phyloP scores from a whole-genome alignment of 2,888 invertebrate species.

The Deilephila elpenor region DNA sequence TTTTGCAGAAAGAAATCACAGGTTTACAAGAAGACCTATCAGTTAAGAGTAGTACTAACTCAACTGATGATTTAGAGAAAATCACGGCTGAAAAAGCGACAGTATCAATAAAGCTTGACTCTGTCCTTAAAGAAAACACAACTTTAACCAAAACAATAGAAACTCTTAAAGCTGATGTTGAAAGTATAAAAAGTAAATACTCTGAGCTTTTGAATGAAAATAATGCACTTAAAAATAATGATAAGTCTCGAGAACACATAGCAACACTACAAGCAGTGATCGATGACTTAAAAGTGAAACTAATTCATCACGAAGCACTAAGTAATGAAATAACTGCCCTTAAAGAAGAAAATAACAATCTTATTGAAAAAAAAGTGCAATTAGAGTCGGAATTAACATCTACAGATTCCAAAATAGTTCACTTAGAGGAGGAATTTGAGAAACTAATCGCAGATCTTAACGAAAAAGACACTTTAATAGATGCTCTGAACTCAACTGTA shows the following conservation, averaged over 20 bases:
- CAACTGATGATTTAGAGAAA: constrained; percentile 43
- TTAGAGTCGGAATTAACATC: constrained; percentile 63
- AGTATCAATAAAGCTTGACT: constrained; percentile 47
- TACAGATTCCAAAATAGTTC: constrained; percentile 64
- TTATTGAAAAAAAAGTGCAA: constrained; percentile 55
- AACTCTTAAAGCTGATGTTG: constrained; percentile 48
- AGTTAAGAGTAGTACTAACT: constrained; percentile 32
- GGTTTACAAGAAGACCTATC: constrained; percentile 44
- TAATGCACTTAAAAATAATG: constrained; percentile 49
- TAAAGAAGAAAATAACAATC: constrained; percentile 60
- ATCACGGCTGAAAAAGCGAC: constrained; percentile 48
- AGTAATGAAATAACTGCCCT: constrained; percentile 54
- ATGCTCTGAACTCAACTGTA: constrained; percentile 60
- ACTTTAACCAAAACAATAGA: constrained; percentile 49
- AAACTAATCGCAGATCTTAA: constrained; percentile 66
- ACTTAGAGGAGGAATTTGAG: constrained; percentile 73
- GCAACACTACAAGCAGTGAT: constrained; percentile 49
- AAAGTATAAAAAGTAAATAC: constrained; percentile 45
- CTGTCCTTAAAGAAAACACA: constrained; percentile 52
- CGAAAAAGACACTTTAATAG: constrained; percentile 73
- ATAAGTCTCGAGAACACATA: constrained; percentile 41
- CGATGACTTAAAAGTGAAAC: constrained; percentile 55
- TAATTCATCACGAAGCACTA: constrained; percentile 51
- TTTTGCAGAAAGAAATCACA: constrained; percentile 52
- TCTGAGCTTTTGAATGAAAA: constrained; percentile 52